Evolutionary conservation across 2,797 vertebrate genomes (phyloP), one percentile per base, ranked within the genome.

Genomic region (Acanthornis magna): DNA sequence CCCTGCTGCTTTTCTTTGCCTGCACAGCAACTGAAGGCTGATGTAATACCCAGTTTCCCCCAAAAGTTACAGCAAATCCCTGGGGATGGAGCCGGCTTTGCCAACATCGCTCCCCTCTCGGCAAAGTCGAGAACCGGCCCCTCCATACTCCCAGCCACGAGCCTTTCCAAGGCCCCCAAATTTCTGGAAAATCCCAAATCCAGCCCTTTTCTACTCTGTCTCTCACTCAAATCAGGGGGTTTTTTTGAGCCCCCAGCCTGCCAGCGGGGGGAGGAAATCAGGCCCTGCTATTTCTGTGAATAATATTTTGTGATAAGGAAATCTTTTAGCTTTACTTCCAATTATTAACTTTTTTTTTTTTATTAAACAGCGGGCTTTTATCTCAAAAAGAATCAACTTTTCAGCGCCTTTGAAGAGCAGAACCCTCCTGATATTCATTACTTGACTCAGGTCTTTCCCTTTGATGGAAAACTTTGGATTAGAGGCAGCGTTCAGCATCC

Each of bases 341-440:
- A 71, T 89, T 60, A 19, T 68, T 62, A 73, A 48, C 58, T 66
- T 61, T 17, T 61, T 66, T 61, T 17, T 32, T 66, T 50, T 25
- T 29, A 14, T 48, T 7, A 16, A 83, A 25, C 42, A 34, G 15
- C 5, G 32, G 58, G 58, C 6, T 85, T 84, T 96, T 91, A 96
- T 96, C 95, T 93, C 57, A 36, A 74, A 93, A 79, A 78, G 62
- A 81, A 96, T 87, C 93, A 89, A 73, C 19, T 9, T 74, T 96
- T 83, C 83, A 62, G 36, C 4, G 18, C 83, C 89, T 97, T 95
- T 97, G 91, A 97, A 94, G 91, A 88, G 91, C 85, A 91, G 91
- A 88, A 77, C 66, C 81, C 67, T 95, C 89, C 92, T 91, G 96
- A 96, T 94, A 92, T 80, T 89, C 93, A 97, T 96, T 97, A 96